A percentile compares a stretch with the other conserved stretches of the same genome.
phyloP scores from a whole-genome alignment of 2,113 vertebrate species.

The Pseudonaja textilis region DNA sequence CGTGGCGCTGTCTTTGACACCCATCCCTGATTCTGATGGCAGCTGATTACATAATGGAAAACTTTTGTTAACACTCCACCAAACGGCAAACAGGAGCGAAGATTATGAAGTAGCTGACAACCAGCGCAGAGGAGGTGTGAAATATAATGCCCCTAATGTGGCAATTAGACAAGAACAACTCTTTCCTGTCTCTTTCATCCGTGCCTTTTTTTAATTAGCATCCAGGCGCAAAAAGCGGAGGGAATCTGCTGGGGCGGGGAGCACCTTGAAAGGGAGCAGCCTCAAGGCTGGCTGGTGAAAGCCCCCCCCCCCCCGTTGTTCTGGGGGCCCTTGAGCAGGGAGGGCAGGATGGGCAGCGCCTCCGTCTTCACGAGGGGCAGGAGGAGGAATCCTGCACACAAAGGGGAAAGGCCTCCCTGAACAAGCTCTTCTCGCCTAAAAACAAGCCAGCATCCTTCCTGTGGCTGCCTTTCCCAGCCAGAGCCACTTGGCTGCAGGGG shows the following conservation, averaged over 20 bases:
- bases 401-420: not conserved
- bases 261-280: not conserved
- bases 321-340: not conserved
- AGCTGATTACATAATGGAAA: slow-evolving; percentile 15
- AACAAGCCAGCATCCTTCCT: not conserved
- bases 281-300: not conserved
- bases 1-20: no score
- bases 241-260: no score
- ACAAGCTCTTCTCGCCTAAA: not conserved
- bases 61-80: slow-evolving; percentile 9
- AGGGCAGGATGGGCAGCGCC: not conserved
- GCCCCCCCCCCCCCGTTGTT: not conserved
- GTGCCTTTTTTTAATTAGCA: slow-evolving; percentile 2
- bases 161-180: not conserved
- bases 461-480: not conserved
- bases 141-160: not conserved
- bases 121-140: not conserved
- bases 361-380: not conserved
- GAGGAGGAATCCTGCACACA: not conserved
- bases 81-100: not conserved
- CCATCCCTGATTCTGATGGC: not conserved
- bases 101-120: not conserved
- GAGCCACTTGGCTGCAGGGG: not conserved
- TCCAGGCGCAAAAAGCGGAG: not conserved
- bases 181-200: not conserved